phyloP scores from a whole-genome alignment of 2,888 invertebrate species.

The Eledona agricola region DNA sequence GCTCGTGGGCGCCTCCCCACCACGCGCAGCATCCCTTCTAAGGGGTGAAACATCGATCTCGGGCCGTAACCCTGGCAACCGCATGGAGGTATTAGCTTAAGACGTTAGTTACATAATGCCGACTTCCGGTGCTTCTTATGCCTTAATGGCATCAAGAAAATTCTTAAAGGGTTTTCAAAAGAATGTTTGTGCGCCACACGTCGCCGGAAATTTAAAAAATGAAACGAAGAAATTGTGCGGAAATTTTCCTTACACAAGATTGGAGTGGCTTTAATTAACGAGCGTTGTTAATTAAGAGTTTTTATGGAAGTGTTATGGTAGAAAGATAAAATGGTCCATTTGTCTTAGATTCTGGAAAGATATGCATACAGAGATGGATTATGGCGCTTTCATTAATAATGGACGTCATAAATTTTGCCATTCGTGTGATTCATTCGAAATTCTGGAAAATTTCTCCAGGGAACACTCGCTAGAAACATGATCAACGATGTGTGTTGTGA shows the following conservation, averaged over 20 bases:
- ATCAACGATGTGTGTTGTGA: conserved; percentile 30
- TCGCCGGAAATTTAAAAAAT: conserved; percentile 30
- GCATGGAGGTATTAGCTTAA: conserved; percentile 58
- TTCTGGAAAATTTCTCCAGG: conserved; percentile 31
- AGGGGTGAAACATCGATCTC: conserved; percentile 56
- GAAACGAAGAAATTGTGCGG: conserved; percentile 2
- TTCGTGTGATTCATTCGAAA: conserved; percentile 29
- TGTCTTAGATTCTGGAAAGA: conserved; percentile 22
- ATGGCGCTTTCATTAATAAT: conserved; percentile 33
- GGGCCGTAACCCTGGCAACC: conserved; percentile 57
- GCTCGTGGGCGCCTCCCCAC: conserved; percentile 39
- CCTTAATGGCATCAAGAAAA: conserved; percentile 43
- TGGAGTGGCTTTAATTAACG: conserved; percentile 31
- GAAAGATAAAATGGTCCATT: conserved; percentile 37
- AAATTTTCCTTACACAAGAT: no score
- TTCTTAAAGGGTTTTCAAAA: conserved; percentile 38
- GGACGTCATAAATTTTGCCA: conserved; percentile 31
- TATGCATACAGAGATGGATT: conserved; percentile 23
- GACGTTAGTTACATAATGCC: conserved; percentile 57
- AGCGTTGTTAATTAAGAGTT: conserved; percentile 30
- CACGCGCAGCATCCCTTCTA: conserved; percentile 29
- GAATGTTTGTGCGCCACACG: conserved; percentile 39
- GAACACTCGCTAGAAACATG: conserved; percentile 22
- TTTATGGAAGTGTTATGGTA: conserved; percentile 29
- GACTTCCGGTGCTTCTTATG: conserved; percentile 50